These are phyloP conservation scores for Aulostomus chinensis DNA, from an alignment of 2,797 vertebrate species.

Conservation along the genomic window DNA sequence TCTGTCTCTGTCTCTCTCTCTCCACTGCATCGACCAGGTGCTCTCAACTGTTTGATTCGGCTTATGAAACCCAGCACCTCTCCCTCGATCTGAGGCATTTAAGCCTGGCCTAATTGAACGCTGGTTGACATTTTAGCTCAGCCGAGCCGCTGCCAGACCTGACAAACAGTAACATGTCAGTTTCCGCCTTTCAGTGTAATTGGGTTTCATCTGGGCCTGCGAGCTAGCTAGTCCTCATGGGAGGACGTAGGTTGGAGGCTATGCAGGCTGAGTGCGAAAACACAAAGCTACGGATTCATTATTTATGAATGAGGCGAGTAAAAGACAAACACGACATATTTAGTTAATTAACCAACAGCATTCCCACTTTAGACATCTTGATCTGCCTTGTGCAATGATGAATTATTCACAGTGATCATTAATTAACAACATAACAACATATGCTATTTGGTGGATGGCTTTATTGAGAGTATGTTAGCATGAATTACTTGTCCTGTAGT, in stretches of 20 bases:
- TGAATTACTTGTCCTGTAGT: neutral
- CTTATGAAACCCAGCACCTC: constrained; percentile 47
- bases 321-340: constrained; percentile 30
- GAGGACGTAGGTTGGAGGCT: constrained; percentile 1
- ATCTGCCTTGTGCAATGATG: constrained; percentile 25
- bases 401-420: constrained; percentile 32
- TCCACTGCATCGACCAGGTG: constrained; percentile 36
- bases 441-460: constrained; percentile 26
- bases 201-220: constrained; percentile 40
- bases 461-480: neutral
- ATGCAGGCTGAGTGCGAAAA: constrained; percentile 23
- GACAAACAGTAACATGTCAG: constrained; percentile 60
- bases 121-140: constrained; percentile 62
- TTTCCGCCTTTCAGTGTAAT: constrained; percentile 51
- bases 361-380: constrained; percentile 30
- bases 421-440: constrained; percentile 39
- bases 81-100: constrained; percentile 59
- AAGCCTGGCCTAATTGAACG: constrained; percentile 60
- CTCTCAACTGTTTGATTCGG: constrained; percentile 48
- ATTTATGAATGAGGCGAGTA: constrained; percentile 27
- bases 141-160: constrained; percentile 37
- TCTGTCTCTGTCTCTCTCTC: neutral
- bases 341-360: constrained; percentile 46
- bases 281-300: constrained; percentile 37
- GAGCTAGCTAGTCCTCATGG: constrained; percentile 16